Conservation (phyloP, 2,797 vertebrate genomes). For the Pachyuromys duprasi region DNA sequence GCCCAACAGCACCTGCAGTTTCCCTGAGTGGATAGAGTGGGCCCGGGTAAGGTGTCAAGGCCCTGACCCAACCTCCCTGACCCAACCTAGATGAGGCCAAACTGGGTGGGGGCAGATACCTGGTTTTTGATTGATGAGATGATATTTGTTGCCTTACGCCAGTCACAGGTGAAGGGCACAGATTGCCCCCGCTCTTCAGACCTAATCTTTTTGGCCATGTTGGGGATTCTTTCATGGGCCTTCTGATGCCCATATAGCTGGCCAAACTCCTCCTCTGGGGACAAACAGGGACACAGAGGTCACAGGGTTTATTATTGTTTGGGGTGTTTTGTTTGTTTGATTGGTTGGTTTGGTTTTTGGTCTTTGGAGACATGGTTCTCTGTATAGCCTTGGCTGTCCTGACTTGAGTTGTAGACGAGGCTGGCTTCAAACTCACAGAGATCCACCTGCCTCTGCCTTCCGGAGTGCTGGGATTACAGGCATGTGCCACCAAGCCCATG, state of each 20-base stretch:
- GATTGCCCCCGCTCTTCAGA: background rate
- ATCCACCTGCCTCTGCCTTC: no score
- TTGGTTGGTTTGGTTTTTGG: no score
- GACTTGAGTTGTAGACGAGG: no score
- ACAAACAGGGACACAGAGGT: background rate
- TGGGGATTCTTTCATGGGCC: background rate
- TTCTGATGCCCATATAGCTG: background rate
- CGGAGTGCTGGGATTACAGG: no score
- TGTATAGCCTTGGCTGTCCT: no score
- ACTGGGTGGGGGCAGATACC: slow-evolving; percentile 57
- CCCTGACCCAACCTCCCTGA: no score
- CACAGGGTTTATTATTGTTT: background rate
- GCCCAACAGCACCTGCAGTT: slow-evolving; percentile 69
- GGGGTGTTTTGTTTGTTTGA: no score
- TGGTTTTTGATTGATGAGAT: slow-evolving; percentile 56
- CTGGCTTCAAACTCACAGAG: no score
- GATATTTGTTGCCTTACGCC: slow-evolving; percentile 14
- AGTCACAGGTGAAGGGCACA: slow-evolving; percentile 67
- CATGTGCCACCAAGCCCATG: background rate
- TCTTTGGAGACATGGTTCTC: no score
- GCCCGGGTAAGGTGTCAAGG: rapidly evolving
- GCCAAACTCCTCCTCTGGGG: slow-evolving; percentile 74
- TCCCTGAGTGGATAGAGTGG: background rate
- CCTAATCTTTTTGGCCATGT: background rate
- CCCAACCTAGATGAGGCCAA: background rate